Evolutionary conservation across 2,888 invertebrate species (phyloP), one percentile per base, ranked within the genome.

Genomic region (Pyrocoelia pectoralis): DNA sequence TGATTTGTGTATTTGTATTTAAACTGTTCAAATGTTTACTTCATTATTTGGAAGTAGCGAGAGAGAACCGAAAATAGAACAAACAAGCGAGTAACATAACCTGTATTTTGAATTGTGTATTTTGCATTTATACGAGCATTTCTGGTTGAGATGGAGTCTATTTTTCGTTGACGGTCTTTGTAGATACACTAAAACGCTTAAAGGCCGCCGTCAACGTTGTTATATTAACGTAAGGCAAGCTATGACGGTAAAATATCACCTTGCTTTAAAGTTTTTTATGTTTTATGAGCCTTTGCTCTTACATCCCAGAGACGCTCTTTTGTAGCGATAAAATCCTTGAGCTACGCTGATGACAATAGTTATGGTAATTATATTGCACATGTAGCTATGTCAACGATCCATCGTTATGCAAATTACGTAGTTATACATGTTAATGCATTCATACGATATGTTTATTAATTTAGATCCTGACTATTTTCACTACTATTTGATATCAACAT

Each of bases 361-460:
- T 63, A 67, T 67, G 67, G 55, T 63, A 60, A 64, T 67, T 64
- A 64, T 61, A 64, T 60, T 64, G 56, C 61, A 61, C 67, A 59
- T 57, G 61, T 65, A 56, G 48, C 56, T 61, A 49, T 61, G 57
- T 61, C 48, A 53, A 61, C 56, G 46, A 54, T 50, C 59, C 54
- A 65, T 56, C 53, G 58, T 61, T 61, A 67, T 67, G 67, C 54
- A 67, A 67, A 67, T 67, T 28, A 56, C 51, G 29, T 57, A 59
- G 48, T 65, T 56, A 59, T 59, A 55, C 50, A 65, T 65, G 67
- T 58, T 56, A 67, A 67, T 65, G 51, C 65, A 67, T 67, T 67
- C 63, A 65, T 65, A 67, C 61, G 58, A 65, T 58, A 49, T 61
- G 58, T 65, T 67, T 67, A 67, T 67, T 65, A 67, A 65, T 65